Base-by-base conservation (phyloP, 1,140 invertebrate species). In the Apis laboriosa region DNA sequence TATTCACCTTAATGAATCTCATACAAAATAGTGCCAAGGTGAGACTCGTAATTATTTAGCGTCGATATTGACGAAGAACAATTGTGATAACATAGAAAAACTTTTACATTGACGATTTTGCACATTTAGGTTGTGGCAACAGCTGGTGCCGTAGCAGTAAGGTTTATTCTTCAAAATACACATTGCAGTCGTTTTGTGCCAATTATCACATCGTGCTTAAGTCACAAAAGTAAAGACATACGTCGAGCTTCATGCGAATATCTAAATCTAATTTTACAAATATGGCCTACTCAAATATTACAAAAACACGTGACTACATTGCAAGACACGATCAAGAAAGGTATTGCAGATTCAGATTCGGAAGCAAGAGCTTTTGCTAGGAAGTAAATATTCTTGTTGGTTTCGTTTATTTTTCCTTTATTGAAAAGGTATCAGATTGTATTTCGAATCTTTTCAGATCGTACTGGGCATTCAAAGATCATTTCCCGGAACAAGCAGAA, bases 21-120 rank as follows among this genome's bases (percentile, higher is more conserved):
- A 98, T 99, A 92, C 98, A 98, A 90, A 99, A 99, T 94, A 98
- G 97, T 90, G 98, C 98, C 86, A 99, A 99, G 96, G 97, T 97
- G 87, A 94, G 85, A 84, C 72, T 84, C 55, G 19, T 43, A 60
- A 70, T 63, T 63, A 74, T 53, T 72, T 70, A 67, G 8, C 43
- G 67, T 61, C 56, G 58, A n/a, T 60, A 53, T 28, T 53, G 21
- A 77, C 19, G 21, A 66, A 53, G 17, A 43, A 76, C 53, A 53
- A 76, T 24, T 13, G 43, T 64, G 68, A 70, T 70, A 66, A 60
- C 15, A 53, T 49, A 53, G 24, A 61, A 58, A 61, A 71, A 66
- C 71, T 77, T 64, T 80, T 56, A 43, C 49, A 71, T 63, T 13
- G 19, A 43, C 28, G 51, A 66, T 63, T 83, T 86, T 88, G 17